Percentiles rank a stretch among this genome's conserved stretches.
phyloP scores from a whole-genome alignment of 2,113 vertebrate genomes.

The Rhizomys pruinosus region DNA sequence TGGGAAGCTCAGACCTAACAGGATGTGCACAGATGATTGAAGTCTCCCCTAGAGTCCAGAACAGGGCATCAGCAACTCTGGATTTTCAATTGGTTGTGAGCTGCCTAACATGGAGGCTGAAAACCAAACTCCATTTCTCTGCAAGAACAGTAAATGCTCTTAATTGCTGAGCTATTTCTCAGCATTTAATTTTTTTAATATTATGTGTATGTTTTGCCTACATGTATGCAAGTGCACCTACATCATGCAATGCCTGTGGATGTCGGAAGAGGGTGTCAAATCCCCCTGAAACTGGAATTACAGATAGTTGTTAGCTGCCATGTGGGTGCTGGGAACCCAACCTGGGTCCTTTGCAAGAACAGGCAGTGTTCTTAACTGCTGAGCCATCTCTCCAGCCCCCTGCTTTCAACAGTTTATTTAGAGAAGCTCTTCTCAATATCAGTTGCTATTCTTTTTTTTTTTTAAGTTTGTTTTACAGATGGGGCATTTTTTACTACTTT shows the following conservation, averaged over 20 bases:
- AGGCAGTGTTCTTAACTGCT: too few relatives aligned
- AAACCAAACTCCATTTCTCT: background rate
- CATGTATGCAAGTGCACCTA: too few relatives aligned
- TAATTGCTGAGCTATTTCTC: background rate
- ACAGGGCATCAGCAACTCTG: background rate
- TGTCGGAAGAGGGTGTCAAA: too few relatives aligned
- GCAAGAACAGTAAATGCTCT: background rate
- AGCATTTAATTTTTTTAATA: too few relatives aligned
- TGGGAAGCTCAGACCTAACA: too few relatives aligned
- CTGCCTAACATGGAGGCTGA: background rate
- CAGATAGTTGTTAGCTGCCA: too few relatives aligned
- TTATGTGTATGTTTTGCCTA: too few relatives aligned
- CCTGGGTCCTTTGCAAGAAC: too few relatives aligned
- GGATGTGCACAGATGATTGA: background rate
- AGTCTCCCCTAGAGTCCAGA: background rate
- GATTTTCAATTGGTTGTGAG: background rate
- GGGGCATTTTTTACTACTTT: background rate
- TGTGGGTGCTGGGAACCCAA: too few relatives aligned
- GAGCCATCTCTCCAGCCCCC: too few relatives aligned
- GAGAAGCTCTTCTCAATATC: background rate
- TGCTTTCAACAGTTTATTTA: background rate
- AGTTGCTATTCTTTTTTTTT: rapidly evolving
- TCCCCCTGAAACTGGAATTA: too few relatives aligned
- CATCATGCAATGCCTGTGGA: too few relatives aligned
- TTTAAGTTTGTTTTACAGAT: background rate